Percentiles rank a stretch among this genome's conserved stretches.
Evolutionary conservation across 1,140 invertebrate species (phyloP).

Genomic region (Lysiphlebus fabarum): DNA sequence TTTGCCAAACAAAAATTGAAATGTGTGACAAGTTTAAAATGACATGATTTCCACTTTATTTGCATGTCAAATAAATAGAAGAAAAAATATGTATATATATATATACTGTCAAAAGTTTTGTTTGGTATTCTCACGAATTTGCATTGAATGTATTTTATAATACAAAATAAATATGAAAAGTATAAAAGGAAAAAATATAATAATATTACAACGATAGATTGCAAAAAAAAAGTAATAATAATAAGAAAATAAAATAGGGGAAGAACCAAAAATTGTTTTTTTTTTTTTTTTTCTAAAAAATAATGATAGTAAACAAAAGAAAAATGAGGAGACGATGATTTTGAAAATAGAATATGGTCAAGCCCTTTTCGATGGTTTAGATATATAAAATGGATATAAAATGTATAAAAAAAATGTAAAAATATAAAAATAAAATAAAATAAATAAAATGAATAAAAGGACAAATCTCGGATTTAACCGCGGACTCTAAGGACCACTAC

Average conservation of each 20-base stretch:
- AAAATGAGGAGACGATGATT: slow-evolving; percentile 1
- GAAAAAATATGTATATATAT: not conserved
- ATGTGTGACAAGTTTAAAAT: slow-evolving; percentile 8
- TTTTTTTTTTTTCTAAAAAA: too few species aligned
- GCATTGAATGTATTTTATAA: not conserved
- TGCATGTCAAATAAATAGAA: slow-evolving; percentile 21
- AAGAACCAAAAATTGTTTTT: too few species aligned
- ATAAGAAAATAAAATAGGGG: too few species aligned
- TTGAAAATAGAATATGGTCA: slow-evolving; percentile 21
- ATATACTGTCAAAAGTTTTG: not conserved
- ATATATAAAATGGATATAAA: not conserved
- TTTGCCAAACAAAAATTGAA: not conserved
- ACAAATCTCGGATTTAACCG: slow-evolving; percentile 12
- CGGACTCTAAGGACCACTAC: slow-evolving; percentile 9
- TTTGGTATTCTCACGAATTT: slow-evolving; percentile 22
- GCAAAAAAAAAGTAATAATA: too few species aligned
- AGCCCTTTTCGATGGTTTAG: slow-evolving; percentile 19
- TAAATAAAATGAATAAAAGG: not conserved
- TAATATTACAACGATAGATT: slow-evolving; percentile 7
- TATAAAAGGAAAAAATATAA: slow-evolving; percentile 9
- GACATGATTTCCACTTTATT: slow-evolving; percentile 15
- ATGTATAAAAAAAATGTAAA: slow-evolving; percentile 1
- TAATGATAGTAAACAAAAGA: too few species aligned
- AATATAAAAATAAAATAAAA: not conserved
- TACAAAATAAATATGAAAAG: slow-evolving; percentile 6